phyloP scores from a whole-genome alignment of 1,140 invertebrate species.

The Bombyx mori region ASM3026992v2 NC_085117.1:163501-164000 shows the following conservation, averaged over 20 bases:
- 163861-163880: slow-evolving; percentile 96
- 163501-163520: too few relatives aligned
- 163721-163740: slow-evolving; percentile 60
- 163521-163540: too few relatives aligned
- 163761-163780: slow-evolving; percentile 10
- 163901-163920: slow-evolving; percentile 72
- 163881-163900: slow-evolving; percentile 88
- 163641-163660: slow-evolving; percentile 86
- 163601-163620: slow-evolving; percentile 86
- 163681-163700: slow-evolving; percentile 80
- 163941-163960: too few relatives aligned
- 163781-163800: slow-evolving; percentile 65
- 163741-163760: slow-evolving; percentile 56
- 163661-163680: slow-evolving; percentile 77
- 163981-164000: slow-evolving; percentile 45
- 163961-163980: background rate
- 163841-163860: slow-evolving; percentile 92
- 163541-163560: slow-evolving; percentile 66
- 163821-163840: slow-evolving; percentile 76
- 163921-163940: slow-evolving; percentile 6
- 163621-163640: slow-evolving; percentile 95
- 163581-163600: slow-evolving; percentile 95
- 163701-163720: too few relatives aligned
- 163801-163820: slow-evolving; percentile 77
- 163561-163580: slow-evolving; percentile 89